Evolutionary conservation across 1,140 invertebrate genomes (phyloP).

Genomic region (Camponotus pennsylvanicus): DNA sequence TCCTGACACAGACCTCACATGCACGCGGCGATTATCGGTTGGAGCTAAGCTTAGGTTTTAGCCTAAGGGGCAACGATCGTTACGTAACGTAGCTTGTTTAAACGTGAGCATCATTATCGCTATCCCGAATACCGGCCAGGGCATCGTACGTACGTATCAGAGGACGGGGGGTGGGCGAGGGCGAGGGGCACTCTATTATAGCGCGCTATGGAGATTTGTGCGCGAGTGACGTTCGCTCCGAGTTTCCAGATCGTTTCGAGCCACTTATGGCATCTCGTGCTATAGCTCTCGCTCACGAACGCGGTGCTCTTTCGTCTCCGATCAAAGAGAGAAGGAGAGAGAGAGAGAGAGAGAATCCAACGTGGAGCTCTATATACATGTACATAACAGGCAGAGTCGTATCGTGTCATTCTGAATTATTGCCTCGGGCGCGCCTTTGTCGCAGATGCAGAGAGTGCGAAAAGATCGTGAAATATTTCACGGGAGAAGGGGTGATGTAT

Average conservation of each 20-base stretch:
- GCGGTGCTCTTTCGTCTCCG: conserved; percentile 17
- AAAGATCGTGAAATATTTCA: conserved; percentile 31
- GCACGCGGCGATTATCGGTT: conserved; percentile 42
- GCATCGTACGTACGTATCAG: not conserved
- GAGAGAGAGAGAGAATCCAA: not conserved
- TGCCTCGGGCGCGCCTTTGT: conserved; percentile 50
- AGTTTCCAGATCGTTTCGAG: conserved; percentile 62
- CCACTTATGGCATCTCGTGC: conserved; percentile 58
- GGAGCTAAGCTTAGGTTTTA: conserved; percentile 7
- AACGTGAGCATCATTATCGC: conserved; percentile 36
- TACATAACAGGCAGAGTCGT: not conserved
- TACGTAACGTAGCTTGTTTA: conserved; percentile 40
- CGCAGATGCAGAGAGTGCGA: conserved; percentile 14
- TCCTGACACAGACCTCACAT: conserved; percentile 19
- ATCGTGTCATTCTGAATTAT: conserved; percentile 47
- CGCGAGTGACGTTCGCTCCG: conserved; percentile 31
- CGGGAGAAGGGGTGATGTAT: not conserved
- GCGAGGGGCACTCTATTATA: conserved; percentile 6
- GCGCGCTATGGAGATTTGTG: conserved; percentile 17
- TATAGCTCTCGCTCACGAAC: conserved; percentile 25
- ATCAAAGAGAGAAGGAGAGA: conserved; percentile 43
- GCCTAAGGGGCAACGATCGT: conserved; percentile 29
- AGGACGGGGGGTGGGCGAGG: not conserved
- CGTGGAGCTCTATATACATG: not conserved
- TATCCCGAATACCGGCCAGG: conserved; percentile 17